Evolutionary conservation across 2,888 invertebrate genomes (phyloP).

Genomic region (Latrodectus hesperus): DNA sequence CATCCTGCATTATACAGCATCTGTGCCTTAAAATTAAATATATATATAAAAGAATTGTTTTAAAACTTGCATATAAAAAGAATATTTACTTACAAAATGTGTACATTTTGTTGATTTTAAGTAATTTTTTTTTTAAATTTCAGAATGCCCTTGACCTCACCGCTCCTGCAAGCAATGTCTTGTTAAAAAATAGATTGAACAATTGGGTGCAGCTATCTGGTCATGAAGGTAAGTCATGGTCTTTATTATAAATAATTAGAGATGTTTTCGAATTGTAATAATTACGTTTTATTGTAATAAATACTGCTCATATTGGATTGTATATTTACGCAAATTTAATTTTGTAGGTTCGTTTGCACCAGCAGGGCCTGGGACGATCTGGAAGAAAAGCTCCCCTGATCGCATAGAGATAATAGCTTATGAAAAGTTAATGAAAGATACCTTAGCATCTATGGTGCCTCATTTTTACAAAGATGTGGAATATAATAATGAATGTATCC

Average conservation of each 20-base stretch:
- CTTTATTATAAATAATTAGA: too few species aligned
- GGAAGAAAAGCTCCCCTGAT: slow-evolving; percentile 86
- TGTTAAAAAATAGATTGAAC: slow-evolving; percentile 79
- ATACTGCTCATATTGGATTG: too few species aligned
- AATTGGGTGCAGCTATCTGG: slow-evolving; percentile 94
- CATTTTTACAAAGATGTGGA: slow-evolving; percentile 85
- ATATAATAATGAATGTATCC: slow-evolving; percentile 77
- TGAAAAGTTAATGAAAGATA: slow-evolving; percentile 84
- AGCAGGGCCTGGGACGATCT: slow-evolving; percentile 93
- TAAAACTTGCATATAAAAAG: not conserved
- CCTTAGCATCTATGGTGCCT: slow-evolving; percentile 85
- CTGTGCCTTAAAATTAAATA: too few species aligned
- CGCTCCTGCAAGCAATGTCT: slow-evolving; percentile 90
- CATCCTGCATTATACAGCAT: too few species aligned
- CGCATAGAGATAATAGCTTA: slow-evolving; percentile 79
- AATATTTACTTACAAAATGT: not conserved
- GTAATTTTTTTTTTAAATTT: not conserved
- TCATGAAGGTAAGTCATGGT: slow-evolving; percentile 78
- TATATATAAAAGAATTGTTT: too few species aligned
- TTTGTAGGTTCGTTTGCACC: slow-evolving; percentile 87
- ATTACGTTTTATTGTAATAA: too few species aligned
- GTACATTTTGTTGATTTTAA: not conserved
- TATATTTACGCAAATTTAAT: not conserved
- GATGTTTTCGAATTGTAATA: too few species aligned
- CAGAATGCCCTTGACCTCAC: slow-evolving; percentile 89